Evolutionary conservation across 2,888 invertebrate species (phyloP).

Genomic region (Lepetodrilus schrolli): DNA sequence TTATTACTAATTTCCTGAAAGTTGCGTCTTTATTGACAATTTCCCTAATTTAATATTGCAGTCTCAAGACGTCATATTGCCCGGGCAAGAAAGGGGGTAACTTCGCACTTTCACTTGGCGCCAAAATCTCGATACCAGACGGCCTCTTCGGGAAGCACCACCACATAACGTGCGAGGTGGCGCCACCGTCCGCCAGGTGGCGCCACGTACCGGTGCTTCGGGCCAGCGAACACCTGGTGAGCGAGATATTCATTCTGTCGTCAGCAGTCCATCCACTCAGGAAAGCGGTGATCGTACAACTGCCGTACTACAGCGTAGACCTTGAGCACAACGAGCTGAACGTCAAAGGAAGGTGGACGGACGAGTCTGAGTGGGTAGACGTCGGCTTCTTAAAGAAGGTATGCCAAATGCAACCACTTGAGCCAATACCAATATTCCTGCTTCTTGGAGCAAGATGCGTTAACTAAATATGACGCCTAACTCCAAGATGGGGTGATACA

Average conservation of each 20-base stretch:
- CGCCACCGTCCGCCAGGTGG: conserved; percentile 63
- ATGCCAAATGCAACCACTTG: too few species aligned
- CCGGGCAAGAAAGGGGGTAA: conserved; percentile 71
- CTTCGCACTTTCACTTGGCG: conserved; percentile 68
- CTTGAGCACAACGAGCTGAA: conserved; percentile 60
- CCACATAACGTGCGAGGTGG: conserved; percentile 63
- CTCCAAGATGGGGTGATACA: too few species aligned
- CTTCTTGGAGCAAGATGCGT: too few species aligned
- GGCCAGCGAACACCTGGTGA: conserved; percentile 56
- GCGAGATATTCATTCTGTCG: conserved; percentile 62
- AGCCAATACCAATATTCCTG: too few species aligned
- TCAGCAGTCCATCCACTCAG: conserved; percentile 53
- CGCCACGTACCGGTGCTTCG: conserved; percentile 51
- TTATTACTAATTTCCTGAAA: too few species aligned
- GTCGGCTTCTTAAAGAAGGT: conserved; percentile 64
- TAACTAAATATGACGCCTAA: too few species aligned
- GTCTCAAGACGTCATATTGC: conserved; percentile 56
- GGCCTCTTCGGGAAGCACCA: conserved; percentile 66
- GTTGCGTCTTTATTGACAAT: too few species aligned
- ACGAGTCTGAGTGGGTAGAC: conserved; percentile 66
- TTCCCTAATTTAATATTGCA: too few species aligned
- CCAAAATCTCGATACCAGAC: conserved; percentile 63
- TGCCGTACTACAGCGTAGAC: conserved; percentile 63
- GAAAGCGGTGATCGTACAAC: conserved; percentile 55
- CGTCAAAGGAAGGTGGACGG: conserved; percentile 66